Evolutionary conservation across 37 sponge, comb jelly and placozoan species (phyloP).

Genomic region (Chondrilla cf. caribensis): DNA sequence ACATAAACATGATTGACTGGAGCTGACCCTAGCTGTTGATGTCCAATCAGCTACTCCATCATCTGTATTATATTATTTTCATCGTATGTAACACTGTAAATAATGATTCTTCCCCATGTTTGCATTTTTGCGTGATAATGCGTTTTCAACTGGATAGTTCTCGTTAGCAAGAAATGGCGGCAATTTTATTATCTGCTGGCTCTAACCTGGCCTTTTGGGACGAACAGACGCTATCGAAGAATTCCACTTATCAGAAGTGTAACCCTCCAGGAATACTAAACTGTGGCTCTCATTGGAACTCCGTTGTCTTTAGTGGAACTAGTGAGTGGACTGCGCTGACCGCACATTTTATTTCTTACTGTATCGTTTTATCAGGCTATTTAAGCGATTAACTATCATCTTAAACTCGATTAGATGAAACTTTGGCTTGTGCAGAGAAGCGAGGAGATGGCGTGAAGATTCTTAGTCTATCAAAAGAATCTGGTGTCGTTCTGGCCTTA

Average conservation of each 20-base stretch:
- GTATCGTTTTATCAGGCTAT: too few species aligned
- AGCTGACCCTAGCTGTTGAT: too few species aligned
- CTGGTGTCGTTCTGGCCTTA: neutral
- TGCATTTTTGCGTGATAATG: neutral
- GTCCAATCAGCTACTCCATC: too few species aligned
- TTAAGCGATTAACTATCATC: too few species aligned
- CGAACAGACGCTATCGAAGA: slow-evolving; percentile 1
- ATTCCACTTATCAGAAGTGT: neutral
- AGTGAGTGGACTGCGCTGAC: neutral
- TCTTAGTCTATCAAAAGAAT: neutral
- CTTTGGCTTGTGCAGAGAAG: slow-evolving; percentile 7
- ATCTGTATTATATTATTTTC: too few species aligned
- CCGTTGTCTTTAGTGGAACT: neutral
- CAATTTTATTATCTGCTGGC: neutral
- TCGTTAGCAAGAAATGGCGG: slow-evolving; percentile 10
- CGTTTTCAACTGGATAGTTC: neutral
- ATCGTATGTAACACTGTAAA: too few species aligned
- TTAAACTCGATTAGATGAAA: neutral
- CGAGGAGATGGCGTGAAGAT: slow-evolving; percentile 7
- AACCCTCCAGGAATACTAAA: neutral
- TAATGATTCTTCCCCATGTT: too few species aligned
- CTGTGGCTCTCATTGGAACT: slow-evolving; percentile 18
- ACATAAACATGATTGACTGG: too few species aligned
- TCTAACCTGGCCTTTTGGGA: slow-evolving; percentile 16
- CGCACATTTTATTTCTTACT: too few species aligned